Percentiles rank a stretch among this genome's conserved stretches.
phyloP scores from a whole-genome alignment of 2,113 vertebrate genomes.

The Halichoerus grypus region DNA sequence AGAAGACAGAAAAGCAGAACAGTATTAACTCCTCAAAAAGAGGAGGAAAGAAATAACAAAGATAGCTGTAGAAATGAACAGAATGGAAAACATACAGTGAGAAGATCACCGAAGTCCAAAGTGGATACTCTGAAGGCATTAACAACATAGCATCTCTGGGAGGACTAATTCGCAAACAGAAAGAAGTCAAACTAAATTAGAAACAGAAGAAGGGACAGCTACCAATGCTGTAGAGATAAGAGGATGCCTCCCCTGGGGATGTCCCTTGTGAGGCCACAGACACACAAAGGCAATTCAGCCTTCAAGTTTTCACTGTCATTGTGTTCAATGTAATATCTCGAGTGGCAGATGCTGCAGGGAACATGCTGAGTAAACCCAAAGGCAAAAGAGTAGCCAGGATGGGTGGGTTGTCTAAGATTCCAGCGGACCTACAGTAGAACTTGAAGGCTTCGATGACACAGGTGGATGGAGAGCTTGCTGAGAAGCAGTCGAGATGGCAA shows the following conservation, averaged over 20 bases:
- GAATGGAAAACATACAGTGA: neutral
- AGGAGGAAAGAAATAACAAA: neutral
- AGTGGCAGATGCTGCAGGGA: neutral
- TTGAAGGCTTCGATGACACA: neutral
- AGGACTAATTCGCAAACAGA: neutral
- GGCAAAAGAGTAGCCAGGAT: neutral
- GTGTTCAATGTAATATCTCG: neutral
- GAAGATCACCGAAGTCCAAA: neutral
- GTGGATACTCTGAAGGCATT: slow-evolving; percentile 9
- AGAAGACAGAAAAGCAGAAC: slow-evolving; percentile 1
- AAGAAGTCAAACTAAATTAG: neutral
- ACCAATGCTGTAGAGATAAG: neutral
- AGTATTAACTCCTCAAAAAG: neutral
- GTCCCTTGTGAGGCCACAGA: neutral
- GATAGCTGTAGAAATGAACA: neutral
- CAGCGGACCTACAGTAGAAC: neutral
- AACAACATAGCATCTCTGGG: neutral
- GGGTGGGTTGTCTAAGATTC: neutral
- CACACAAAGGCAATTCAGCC: neutral
- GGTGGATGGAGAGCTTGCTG: neutral
- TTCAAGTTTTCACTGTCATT: neutral
- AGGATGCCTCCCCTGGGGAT: neutral
- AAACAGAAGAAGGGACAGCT: neutral
- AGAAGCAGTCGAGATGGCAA: neutral
- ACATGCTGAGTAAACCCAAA: neutral